Conservation (phyloP, 37 sponge, comb jelly and placozoan species). For the Crambe crambe region DNA sequence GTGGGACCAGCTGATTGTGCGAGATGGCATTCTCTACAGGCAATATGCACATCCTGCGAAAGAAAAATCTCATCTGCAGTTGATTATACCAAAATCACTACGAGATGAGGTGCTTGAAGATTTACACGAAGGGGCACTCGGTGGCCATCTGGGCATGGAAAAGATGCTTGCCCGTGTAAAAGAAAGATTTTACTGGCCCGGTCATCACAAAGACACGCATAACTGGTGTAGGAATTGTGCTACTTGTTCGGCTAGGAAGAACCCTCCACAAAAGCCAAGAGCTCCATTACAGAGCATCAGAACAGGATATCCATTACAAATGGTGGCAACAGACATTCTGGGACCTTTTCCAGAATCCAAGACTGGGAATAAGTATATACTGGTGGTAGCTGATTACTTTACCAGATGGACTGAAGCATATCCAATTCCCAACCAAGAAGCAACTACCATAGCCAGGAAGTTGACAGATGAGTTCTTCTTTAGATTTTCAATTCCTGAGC, state of each 20-base stretch:
- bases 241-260: slow-evolving; percentile 7
- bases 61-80: too few relatives aligned
- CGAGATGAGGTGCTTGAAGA: slow-evolving; percentile 9
- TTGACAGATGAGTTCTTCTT: slow-evolving; percentile 2
- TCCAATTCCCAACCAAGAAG: slow-evolving; percentile 14
- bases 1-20: slow-evolving; percentile 1
- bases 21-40: slow-evolving; percentile 1
- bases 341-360: slow-evolving; percentile 15
- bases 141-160: slow-evolving; percentile 19
- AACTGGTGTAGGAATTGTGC: slow-evolving; percentile 23
- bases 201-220: neutral
- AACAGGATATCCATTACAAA: slow-evolving; percentile 17
- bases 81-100: too few relatives aligned
- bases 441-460: slow-evolving; percentile 1
- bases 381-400: slow-evolving; percentile 34
- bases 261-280: slow-evolving; percentile 3
- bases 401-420: slow-evolving; percentile 29
- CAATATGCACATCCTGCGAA: neutral
- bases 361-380: slow-evolving; percentile 12
- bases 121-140: neutral
- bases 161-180: slow-evolving; percentile 15
- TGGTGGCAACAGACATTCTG: slow-evolving; percentile 20
- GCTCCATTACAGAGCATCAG: slow-evolving; percentile 16
- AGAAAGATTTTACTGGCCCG: slow-evolving; percentile 50
- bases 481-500: slow-evolving; percentile 1